Percentiles rank a stretch among this genome's conserved stretches.
Evolutionary conservation across 2,797 vertebrate species (phyloP).

Genomic region (Manis javanica): DNA sequence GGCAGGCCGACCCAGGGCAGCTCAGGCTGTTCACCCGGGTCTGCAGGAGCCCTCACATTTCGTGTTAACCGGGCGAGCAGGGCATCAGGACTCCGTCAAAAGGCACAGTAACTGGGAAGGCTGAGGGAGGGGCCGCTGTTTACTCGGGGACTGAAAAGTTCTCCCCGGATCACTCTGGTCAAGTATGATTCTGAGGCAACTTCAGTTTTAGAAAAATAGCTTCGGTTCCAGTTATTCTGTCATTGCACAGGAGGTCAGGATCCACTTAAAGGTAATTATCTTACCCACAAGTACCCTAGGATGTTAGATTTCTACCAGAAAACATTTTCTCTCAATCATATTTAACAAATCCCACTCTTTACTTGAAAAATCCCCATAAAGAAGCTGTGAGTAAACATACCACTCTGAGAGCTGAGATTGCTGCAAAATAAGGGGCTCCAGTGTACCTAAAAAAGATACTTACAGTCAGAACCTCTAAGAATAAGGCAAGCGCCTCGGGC

Average conservation of each 20-base stretch:
- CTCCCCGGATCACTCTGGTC: background rate
- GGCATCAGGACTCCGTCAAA: background rate
- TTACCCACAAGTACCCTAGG: background rate
- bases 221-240: background rate
- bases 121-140: background rate
- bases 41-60: rapidly evolving
- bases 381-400: constrained; percentile 86
- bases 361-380: background rate
- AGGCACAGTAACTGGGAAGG: background rate
- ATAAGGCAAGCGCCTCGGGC: background rate
- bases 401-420: constrained; percentile 97
- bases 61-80: rapidly evolving
- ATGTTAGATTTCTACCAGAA: background rate
- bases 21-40: too few relatives aligned
- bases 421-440: constrained; percentile 98
- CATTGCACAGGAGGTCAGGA: background rate
- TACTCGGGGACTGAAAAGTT: background rate
- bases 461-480: constrained; percentile 54
- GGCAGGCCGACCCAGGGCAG: background rate
- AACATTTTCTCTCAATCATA: background rate
- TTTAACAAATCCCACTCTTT: background rate
- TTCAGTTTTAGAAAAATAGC: background rate
- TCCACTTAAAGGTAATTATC: background rate
- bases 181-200: background rate
- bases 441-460: constrained; percentile 91